These are phyloP conservation scores for Luscinia megarhynchos DNA, from an alignment of 2,797 vertebrate genomes.

Conservation along the genomic window DNA sequence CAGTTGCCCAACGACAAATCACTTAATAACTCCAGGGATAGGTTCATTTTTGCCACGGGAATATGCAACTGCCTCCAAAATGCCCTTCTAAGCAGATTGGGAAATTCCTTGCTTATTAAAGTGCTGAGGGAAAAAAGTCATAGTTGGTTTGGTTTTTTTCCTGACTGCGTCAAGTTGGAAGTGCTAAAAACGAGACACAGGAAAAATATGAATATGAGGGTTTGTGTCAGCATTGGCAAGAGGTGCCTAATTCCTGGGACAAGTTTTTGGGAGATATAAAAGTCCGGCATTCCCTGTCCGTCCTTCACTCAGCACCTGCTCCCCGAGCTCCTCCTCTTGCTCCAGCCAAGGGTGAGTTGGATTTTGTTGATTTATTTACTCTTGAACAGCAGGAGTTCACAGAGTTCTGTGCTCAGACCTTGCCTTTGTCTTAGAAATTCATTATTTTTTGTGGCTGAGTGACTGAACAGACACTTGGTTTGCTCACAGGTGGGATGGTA, in stretches of 20 bases:
- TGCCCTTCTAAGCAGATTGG: conserved; percentile 43
- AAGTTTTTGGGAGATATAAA: conserved; percentile 11
- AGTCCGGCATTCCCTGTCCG: neutral
- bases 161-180: neutral
- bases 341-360: conserved; percentile 31
- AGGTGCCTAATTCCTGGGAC: neutral
- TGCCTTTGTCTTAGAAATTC: neutral
- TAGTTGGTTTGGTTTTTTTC: neutral
- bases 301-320: neutral
- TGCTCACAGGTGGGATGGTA: neutral
- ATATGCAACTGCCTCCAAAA: neutral
- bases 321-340: neutral
- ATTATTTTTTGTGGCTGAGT: fast-evolving
- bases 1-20: conserved; percentile 24
- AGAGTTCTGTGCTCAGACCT: neutral
- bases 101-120: conserved; percentile 1
- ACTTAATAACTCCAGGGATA: conserved; percentile 36
- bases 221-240: neutral
- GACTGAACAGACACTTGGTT: fast-evolving
- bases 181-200: neutral
- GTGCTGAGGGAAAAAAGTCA: neutral
- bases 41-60: neutral
- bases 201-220: neutral
- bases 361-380: neutral
- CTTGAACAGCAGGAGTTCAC: neutral